Percentiles rank a stretch among this genome's conserved stretches.
Conservation (phyloP, 92 coral and sea anemone species). For the Zoanthus sansibaricus region DNA sequence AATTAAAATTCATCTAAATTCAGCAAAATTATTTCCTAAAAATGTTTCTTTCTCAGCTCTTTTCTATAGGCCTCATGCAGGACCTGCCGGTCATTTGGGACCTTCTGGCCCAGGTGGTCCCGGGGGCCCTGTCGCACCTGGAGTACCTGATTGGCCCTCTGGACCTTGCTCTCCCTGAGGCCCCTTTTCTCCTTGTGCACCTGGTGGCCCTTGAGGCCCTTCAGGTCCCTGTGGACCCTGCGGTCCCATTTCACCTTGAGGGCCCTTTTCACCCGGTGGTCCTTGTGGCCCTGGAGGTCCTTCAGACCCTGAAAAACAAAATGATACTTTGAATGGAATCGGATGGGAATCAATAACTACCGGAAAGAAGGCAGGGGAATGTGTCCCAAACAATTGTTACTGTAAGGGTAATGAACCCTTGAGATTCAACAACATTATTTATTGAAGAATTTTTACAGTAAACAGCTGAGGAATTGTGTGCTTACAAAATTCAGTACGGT, state of each 20-base stretch:
- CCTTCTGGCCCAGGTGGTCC: conserved; percentile 55
- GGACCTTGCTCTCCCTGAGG: conserved; percentile 75
- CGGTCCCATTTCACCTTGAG: conserved; percentile 62
- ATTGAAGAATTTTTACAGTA: too few species aligned
- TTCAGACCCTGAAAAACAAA: conserved; percentile 50
- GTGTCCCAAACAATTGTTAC: too few species aligned
- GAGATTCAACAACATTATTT: too few species aligned
- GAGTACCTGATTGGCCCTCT: conserved; percentile 56
- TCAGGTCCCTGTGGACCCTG: conserved; percentile 68
- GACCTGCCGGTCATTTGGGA: conserved; percentile 1
- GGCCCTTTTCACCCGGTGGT: conserved; percentile 68
- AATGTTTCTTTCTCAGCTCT: not conserved
- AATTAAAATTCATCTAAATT: not conserved
- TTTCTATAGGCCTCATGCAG: conserved; percentile 29
- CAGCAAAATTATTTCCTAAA: not conserved
- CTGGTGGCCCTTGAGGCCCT: conserved; percentile 73
- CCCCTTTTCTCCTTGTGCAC: conserved; percentile 67
- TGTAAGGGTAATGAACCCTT: too few species aligned
- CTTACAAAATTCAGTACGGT: too few species aligned
- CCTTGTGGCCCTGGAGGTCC: conserved; percentile 85
- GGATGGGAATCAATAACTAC: not conserved
- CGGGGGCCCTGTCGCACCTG: conserved; percentile 59
- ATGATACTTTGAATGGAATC: not conserved
- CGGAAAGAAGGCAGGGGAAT: too few species aligned
- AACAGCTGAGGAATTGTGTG: too few species aligned